Conservation (phyloP, 1,140 invertebrate genomes). For the Theocolax elegans region DNA sequence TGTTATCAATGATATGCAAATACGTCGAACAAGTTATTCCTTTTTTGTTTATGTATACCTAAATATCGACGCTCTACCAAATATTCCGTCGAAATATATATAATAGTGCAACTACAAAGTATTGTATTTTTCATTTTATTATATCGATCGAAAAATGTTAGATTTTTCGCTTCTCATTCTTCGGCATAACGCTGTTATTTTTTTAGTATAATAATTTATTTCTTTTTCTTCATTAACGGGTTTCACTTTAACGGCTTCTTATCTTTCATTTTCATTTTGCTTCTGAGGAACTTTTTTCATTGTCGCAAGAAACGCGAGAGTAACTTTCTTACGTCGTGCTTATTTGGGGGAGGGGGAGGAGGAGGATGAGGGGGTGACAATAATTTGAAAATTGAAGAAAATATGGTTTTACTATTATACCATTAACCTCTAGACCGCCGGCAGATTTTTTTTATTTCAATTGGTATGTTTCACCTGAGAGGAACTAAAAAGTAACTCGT, state of each 20-base stretch:
- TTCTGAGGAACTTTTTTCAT: conserved; percentile 41
- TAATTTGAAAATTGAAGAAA: too few species aligned
- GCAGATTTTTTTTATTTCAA: too few species aligned
- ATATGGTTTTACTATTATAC: too few species aligned
- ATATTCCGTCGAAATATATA: conserved; percentile 32
- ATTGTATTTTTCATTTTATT: conserved; percentile 14
- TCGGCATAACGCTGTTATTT: conserved; percentile 35
- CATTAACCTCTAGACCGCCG: too few species aligned
- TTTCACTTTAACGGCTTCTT: conserved; percentile 39
- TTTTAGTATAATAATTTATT: conserved; percentile 30
- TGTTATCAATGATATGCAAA: conserved; percentile 36
- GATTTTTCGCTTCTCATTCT: conserved; percentile 24
- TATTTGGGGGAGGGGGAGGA: not conserved
- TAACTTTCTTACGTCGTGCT: conserved; percentile 42
- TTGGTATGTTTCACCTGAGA: too few species aligned
- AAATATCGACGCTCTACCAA: conserved; percentile 37
- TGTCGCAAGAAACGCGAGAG: conserved; percentile 39
- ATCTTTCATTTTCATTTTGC: conserved; percentile 18
- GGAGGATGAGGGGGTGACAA: too few species aligned
- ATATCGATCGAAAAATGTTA: conserved; percentile 19
- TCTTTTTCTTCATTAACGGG: conserved; percentile 22
- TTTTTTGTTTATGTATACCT: conserved; percentile 15
- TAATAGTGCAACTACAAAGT: conserved; percentile 35
- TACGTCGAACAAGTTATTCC: conserved; percentile 13
- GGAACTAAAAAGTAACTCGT: too few species aligned